phyloP scores from a whole-genome alignment of 37 sponge, comb jelly and placozoan species.

The Ianthella basta region DNA sequence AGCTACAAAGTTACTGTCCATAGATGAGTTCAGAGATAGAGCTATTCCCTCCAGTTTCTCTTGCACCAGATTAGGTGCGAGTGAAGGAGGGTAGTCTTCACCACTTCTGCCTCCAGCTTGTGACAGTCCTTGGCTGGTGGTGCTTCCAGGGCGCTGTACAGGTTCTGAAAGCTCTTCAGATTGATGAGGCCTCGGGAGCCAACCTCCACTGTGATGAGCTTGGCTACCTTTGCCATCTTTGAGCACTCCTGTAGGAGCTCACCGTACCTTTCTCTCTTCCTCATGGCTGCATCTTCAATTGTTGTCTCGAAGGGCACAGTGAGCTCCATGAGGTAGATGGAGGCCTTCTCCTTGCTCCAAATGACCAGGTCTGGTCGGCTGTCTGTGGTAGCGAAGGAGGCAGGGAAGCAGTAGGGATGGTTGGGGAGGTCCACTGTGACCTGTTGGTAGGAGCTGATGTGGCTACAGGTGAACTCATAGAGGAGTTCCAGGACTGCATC shows the following conservation, averaged over 20 bases:
- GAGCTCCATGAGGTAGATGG: constrained; percentile 14
- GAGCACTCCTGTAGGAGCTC: neutral
- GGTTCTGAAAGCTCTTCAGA: neutral
- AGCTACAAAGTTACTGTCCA: too few relatives aligned
- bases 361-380: constrained; percentile 21
- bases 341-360: constrained; percentile 20
- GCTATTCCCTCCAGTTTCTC: neutral
- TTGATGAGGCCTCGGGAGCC: neutral
- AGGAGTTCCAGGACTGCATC: constrained; percentile 19
- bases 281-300: constrained; percentile 3
- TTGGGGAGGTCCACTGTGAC: constrained; percentile 31
- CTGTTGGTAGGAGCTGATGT: neutral
- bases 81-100: neutral
- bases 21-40: too few relatives aligned
- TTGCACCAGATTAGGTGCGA: constrained; percentile 10
- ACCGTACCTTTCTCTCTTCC: neutral
- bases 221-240: neutral
- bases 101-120: neutral
- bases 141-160: neutral
- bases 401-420: constrained; percentile 16
- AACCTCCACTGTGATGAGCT: constrained; percentile 8
- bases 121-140: neutral
- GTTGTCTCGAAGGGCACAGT: constrained; percentile 7
- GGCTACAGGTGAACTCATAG: neutral
- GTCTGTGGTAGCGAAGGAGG: constrained; percentile 27